These are phyloP conservation scores for Hyla sarda DNA, from an alignment of 2,113 vertebrate genomes.

Conservation along the genomic window DNA sequence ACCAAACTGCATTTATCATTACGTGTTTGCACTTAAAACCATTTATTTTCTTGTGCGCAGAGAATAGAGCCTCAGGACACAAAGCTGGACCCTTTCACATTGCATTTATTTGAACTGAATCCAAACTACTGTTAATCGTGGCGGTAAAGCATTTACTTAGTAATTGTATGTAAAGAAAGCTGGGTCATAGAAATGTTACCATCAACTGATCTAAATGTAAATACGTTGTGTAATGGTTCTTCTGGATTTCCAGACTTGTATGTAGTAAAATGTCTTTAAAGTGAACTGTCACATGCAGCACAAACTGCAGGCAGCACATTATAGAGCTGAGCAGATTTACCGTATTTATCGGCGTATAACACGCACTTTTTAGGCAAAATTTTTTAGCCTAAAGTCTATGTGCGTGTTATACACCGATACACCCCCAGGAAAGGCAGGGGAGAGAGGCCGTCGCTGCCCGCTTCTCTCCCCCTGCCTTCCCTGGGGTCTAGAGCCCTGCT, in stretches of 20 bases:
- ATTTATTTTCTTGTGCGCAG: not conserved
- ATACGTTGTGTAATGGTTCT: not conserved
- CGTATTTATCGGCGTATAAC: too few relatives aligned
- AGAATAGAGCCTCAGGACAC: constrained; percentile 4
- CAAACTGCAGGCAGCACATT: too few relatives aligned
- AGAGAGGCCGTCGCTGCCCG: too few relatives aligned
- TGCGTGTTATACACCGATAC: too few relatives aligned
- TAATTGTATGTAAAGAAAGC: not conserved
- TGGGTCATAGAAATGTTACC: not conserved
- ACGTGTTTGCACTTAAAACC: constrained; percentile 15
- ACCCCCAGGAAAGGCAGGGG: too few relatives aligned
- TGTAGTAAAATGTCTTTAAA: not conserved
- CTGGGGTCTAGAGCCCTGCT: too few relatives aligned
- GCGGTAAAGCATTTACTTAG: not conserved
- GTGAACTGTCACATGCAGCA: too few relatives aligned
- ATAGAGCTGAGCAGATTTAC: too few relatives aligned
- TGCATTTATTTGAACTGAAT: constrained; percentile 2
- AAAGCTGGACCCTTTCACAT: not conserved
- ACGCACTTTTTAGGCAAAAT: too few relatives aligned
- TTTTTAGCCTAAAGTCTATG: too few relatives aligned
- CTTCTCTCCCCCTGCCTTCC: too few relatives aligned
- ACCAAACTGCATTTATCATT: constrained; percentile 18
- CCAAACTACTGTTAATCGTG: not conserved
- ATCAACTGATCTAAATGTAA: not conserved
- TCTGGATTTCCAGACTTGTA: not conserved